phyloP scores from a whole-genome alignment of 2,888 invertebrate species.

The Horisme vitalbata region DNA sequence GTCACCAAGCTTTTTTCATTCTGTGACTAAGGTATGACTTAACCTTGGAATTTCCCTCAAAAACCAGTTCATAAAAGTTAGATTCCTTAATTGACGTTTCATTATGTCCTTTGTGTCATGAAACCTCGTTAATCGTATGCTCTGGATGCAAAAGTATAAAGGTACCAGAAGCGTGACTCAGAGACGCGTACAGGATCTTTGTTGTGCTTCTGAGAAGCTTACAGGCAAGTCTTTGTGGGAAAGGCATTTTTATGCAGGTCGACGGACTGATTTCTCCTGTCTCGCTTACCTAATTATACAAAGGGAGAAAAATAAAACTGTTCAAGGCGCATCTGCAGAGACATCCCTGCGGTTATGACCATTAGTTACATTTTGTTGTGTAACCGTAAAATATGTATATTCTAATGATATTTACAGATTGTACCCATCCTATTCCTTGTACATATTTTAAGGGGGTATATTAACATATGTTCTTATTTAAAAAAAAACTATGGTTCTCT shows the following conservation, averaged over 20 bases:
- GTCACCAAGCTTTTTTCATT: conserved; percentile 3
- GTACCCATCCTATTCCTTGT: too few species aligned
- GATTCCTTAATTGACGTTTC: too few species aligned
- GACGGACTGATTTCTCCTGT: conserved; percentile 71
- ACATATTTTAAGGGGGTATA: too few species aligned
- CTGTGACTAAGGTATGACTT: too few species aligned
- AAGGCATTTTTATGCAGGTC: conserved; percentile 74
- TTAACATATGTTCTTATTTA: too few species aligned
- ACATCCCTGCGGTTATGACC: too few species aligned
- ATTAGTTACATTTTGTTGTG: too few species aligned
- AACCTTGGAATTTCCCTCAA: too few species aligned
- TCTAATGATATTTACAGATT: too few species aligned
- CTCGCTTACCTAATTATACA: conserved; percentile 48
- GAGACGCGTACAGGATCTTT: conserved; percentile 75
- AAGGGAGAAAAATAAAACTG: conserved; percentile 51
- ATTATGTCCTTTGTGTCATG: conserved; percentile 4
- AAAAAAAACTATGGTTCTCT: too few species aligned
- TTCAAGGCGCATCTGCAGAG: conserved; percentile 19
- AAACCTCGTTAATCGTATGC: conserved; percentile 31
- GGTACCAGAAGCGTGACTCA: conserved; percentile 67
- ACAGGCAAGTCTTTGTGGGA: conserved; percentile 71
- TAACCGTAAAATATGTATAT: too few species aligned
- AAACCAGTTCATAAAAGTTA: too few species aligned
- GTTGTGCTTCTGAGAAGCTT: conserved; percentile 77
- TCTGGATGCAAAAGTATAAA: conserved; percentile 63